phyloP scores from a whole-genome alignment of 2,888 invertebrate species.

The Therioaphis trifolii region DNA sequence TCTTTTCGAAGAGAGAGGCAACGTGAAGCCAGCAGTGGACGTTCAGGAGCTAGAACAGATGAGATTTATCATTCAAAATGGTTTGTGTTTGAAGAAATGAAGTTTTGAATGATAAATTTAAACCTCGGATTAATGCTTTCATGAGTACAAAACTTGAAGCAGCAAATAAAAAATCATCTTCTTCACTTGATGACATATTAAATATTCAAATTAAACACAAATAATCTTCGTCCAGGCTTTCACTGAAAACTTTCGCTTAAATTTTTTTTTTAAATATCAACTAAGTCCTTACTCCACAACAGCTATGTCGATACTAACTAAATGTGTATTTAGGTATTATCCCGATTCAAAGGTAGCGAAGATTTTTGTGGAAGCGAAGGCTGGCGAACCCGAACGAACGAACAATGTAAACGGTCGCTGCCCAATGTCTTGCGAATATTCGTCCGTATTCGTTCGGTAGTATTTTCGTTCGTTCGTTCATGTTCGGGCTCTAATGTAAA shows the following conservation, averaged over 20 bases:
- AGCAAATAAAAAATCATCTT: too few species aligned
- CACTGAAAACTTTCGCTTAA: neutral
- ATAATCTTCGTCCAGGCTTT: too few species aligned
- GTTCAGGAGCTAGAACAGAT: neutral
- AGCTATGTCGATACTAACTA: too few species aligned
- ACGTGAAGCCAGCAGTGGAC: neutral
- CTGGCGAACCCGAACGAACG: neutral
- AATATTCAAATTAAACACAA: constrained; percentile 8
- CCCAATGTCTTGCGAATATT: neutral
- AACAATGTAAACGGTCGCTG: constrained; percentile 8
- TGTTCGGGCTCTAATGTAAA: too few species aligned
- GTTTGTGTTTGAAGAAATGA: neutral
- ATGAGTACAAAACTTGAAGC: constrained; percentile 7
- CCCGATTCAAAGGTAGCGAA: too few species aligned
- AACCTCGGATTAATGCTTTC: neutral
- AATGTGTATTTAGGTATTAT: too few species aligned
- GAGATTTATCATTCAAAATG: neutral
- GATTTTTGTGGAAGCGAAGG: constrained; percentile 12
- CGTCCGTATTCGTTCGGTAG: too few species aligned
- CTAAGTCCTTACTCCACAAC: neutral
- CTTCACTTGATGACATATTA: constrained; percentile 18
- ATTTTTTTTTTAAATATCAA: neutral
- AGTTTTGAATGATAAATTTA: neutral
- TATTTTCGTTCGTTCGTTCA: too few species aligned
- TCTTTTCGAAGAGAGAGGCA: neutral